Evolutionary conservation across 2,888 invertebrate species (phyloP).

Genomic region (Thyatira batis): DNA sequence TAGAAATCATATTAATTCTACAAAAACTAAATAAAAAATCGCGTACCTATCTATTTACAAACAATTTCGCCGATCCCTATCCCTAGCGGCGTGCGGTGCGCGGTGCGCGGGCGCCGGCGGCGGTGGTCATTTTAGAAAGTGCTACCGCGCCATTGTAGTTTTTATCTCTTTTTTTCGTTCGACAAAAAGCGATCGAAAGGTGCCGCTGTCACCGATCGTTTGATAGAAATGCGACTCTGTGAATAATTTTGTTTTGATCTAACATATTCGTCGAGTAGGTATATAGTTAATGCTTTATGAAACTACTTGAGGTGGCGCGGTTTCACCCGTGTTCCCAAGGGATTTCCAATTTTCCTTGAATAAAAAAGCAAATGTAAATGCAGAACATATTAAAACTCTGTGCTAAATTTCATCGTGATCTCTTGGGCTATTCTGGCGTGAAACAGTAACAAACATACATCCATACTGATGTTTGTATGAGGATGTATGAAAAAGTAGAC

Average conservation of each 20-base stretch:
- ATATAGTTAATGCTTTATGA: background rate
- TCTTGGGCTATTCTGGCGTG: too few relatives aligned
- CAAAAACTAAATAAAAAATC: slow-evolving; percentile 6
- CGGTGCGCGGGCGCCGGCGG: slow-evolving; percentile 14
- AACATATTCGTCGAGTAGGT: background rate
- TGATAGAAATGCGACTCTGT: slow-evolving; percentile 26
- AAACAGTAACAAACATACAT: too few relatives aligned
- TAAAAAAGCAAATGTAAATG: too few relatives aligned
- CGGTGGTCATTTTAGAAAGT: slow-evolving; percentile 65
- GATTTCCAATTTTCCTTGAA: too few relatives aligned
- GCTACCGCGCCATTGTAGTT: slow-evolving; percentile 46
- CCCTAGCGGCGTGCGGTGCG: slow-evolving; percentile 11
- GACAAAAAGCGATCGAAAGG: slow-evolving; percentile 63
- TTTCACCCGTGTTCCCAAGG: too few relatives aligned
- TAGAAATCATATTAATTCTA: too few relatives aligned
- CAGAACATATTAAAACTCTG: too few relatives aligned
- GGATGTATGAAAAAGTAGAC: too few relatives aligned
- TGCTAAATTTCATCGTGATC: too few relatives aligned
- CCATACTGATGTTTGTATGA: too few relatives aligned
- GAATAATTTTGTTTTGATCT: slow-evolving; percentile 5
- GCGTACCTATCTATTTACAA: slow-evolving; percentile 14
- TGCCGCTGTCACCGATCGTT: slow-evolving; percentile 45
- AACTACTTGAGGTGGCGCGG: too few relatives aligned
- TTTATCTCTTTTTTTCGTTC: slow-evolving; percentile 46
- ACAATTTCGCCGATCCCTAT: slow-evolving; percentile 20